Evolutionary conservation across 2,113 vertebrate species (phyloP), one percentile per base, ranked within the genome.

Genomic region (Pterocles orientalis): DNA sequence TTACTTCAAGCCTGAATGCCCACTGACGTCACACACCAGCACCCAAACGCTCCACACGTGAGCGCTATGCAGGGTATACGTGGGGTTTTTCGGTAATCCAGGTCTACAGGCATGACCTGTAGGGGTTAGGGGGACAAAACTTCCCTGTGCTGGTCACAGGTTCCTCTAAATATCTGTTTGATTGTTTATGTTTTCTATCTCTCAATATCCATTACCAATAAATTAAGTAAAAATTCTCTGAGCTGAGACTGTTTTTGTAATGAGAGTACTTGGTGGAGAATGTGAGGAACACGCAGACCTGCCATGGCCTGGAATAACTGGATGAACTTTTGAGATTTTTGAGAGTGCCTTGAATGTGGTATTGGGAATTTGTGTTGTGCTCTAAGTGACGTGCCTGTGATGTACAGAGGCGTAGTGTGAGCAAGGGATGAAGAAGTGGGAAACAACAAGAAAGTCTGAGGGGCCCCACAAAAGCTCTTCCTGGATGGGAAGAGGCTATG

Each of bases 211-310:
- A 41, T 66, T 25, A 96, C 18, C 47, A 85, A 8, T 47, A 84
- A 82, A 29, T 53, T 36, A 86, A 77, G 28, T 45, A 79, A 78
- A 69, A 90, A 68, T 20, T 21, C 47, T 45, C 51, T 50, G 23
- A 81, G 34, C 11, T 12, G 25, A 78, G 50, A 23, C 75, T 39
- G 16, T 34, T 86, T 54, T 82, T 13, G 34, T 61, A 60, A 10
- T 7, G 41, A 28, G 15, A 60, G 21, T 4, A 26, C 24, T 54
- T 62, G 28, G 36, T 62, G 26, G n/a, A 45, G 51, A 75, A 75
- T 1, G 7, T 1, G 53, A 69, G 33, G 19, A 75, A 48, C 31
- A 50, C 0, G 0, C 33, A 76, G 53, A 68, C 5, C 12, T 68
- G 57, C 18, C 20, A 6, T 8, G 51, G 68, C 47, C 26, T 71